Base-by-base conservation (phyloP, 2,888 invertebrate species). In the Erebia aethiops region DNA sequence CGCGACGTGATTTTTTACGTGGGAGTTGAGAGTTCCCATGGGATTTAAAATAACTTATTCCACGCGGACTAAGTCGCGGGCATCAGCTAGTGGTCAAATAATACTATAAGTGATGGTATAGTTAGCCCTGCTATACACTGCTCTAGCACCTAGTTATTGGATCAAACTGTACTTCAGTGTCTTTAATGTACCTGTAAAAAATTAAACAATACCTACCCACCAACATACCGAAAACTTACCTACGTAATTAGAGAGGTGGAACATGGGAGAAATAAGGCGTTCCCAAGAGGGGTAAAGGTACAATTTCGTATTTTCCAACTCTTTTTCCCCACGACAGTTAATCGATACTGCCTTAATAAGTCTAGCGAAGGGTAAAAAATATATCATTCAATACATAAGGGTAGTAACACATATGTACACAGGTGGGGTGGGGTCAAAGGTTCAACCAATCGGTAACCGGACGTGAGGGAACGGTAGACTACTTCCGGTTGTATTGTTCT, bases 361-460 rank as follows among this genome's bases (percentile, higher is more conserved):
- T 58, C 63, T 21, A 13, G 61, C 61, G 60, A 67, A 72, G 70
- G 66, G 67, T 18, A 65, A 74, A 71, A 70, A 57, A 68, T 65
- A 69, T 73, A 64, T 52, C 26, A 21, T 49, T 56, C 35, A 5
- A 13, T 46, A 69, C 61, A 74, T 65, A 67, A 65, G 74, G 75
- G 67, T 66, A 63, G 60, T 41, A 5, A 35, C 74, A 76, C 75
- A 74, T 76, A 75, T 71, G 76, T 75, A 77, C 81, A 80, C 84
- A 83, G 83, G 82, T 85, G 87, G 90, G 83, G 90, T 82, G 86
- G 90, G 91, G 88, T 92, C 91, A 92, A 87, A 91, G 92, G 92
- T 91, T 77, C 80, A 82, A 79, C 91, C 92, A 92, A 91, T 91
- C 79, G 85, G 67, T 72, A 71, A 81, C 84, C 88, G 91, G 90